These are phyloP conservation scores for Apodemia hepburni DNA, from an alignment of 2,888 invertebrate genomes.

Conservation along the genomic window DNA sequence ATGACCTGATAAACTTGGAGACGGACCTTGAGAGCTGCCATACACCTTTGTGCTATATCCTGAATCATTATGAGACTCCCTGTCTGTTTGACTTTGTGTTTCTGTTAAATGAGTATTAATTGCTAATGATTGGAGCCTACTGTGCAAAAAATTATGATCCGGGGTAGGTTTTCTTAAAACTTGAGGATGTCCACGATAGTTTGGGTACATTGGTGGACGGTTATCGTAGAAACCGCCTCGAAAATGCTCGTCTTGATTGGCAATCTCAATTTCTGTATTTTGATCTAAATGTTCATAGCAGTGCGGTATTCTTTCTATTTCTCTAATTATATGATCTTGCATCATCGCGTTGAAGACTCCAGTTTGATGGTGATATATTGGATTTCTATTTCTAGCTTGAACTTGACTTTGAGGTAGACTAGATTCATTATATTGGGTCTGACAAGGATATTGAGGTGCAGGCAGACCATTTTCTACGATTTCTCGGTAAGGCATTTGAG, in stretches of 20 bases:
- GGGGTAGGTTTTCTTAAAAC: slow-evolving; percentile 55
- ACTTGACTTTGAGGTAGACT: slow-evolving; percentile 52
- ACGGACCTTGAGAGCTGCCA: slow-evolving; percentile 88
- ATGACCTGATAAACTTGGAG: slow-evolving; percentile 85
- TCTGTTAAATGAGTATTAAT: slow-evolving; percentile 73
- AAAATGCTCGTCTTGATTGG: slow-evolving; percentile 66
- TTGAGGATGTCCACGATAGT: slow-evolving; percentile 41
- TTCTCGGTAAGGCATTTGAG: slow-evolving; percentile 56
- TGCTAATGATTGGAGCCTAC: slow-evolving; percentile 67
- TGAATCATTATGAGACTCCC: slow-evolving; percentile 90
- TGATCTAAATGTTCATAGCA: slow-evolving; percentile 70
- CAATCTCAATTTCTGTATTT: slow-evolving; percentile 71
- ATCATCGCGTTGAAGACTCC: slow-evolving; percentile 76
- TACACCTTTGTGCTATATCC: slow-evolving; percentile 92
- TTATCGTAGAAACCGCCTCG: slow-evolving; percentile 63
- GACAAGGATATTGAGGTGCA: slow-evolving; percentile 46
- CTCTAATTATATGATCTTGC: slow-evolving; percentile 74
- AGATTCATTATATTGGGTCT: slow-evolving; percentile 53
- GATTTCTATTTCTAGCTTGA: slow-evolving; percentile 62
- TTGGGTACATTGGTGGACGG: slow-evolving; percentile 54
- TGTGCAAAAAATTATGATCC: slow-evolving; percentile 66
- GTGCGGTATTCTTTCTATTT: slow-evolving; percentile 73
- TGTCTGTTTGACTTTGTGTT: slow-evolving; percentile 74
- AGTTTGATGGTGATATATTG: slow-evolving; percentile 64
- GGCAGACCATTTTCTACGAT: slow-evolving; percentile 46